Evolutionary conservation across 2,113 vertebrate genomes (phyloP).

Genomic region (Scalopus aquaticus): DNA sequence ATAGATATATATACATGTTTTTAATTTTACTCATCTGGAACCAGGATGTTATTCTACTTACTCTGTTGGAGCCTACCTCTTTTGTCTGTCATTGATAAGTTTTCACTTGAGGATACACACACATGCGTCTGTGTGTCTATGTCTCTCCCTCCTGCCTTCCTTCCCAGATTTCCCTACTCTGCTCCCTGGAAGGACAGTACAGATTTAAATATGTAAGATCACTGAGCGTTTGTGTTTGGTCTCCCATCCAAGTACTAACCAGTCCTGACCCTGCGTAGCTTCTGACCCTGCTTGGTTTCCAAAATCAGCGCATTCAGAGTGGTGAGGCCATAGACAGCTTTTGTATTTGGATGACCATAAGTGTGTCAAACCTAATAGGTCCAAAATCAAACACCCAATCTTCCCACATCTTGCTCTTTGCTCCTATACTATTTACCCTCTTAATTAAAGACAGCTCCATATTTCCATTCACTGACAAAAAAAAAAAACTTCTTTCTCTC

Average conservation of each 20-base stretch:
- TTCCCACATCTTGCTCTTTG: not conserved
- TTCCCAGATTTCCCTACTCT: not conserved
- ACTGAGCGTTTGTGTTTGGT: no score
- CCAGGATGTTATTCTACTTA: not conserved
- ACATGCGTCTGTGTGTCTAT: not conserved
- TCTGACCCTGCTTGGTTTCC: no score
- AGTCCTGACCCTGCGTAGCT: no score
- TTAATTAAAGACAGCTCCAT: not conserved
- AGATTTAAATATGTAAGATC: not conserved
- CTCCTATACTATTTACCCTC: not conserved
- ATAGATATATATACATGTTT: not conserved
- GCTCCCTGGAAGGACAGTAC: not conserved
- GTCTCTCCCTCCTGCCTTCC: fast-evolving
- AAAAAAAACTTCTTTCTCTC: not conserved
- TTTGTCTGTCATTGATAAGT: not conserved
- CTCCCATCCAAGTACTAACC: not conserved
- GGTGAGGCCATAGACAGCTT: not conserved
- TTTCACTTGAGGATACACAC: not conserved
- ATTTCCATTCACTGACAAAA: not conserved
- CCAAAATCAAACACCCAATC: not conserved
- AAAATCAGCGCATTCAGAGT: no score
- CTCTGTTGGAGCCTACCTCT: not conserved
- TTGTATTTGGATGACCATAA: not conserved
- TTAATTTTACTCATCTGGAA: not conserved
- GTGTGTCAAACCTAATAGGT: not conserved